Base-by-base conservation (phyloP, 1,140 invertebrate species). In the Chelonus insularis region DNA sequence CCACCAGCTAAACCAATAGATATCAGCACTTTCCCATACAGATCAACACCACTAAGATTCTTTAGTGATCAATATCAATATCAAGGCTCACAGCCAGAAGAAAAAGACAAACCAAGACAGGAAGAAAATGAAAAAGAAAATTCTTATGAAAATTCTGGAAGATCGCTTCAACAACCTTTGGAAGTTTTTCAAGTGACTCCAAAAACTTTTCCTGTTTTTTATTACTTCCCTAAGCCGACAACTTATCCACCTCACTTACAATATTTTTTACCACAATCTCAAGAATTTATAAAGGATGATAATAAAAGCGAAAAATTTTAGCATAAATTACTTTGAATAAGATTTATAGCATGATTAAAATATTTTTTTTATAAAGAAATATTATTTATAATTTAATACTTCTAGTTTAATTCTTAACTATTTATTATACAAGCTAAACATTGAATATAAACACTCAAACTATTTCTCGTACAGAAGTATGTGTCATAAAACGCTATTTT, bases 131-230 rank as follows among this genome's bases (percentile, higher is more conserved):
- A 16, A 43, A 14, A 43, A 18, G 16, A 43, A 18, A 18, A 8
- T 16, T 16, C 8, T 16, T 18, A 16, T 16, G 18, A 43, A 16
- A 18, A 18, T 43, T 21, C 8, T 14, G 14, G 16, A 16, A 29
- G 7, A 29, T 29, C 7, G 25, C 25, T 29, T 29, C 3, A 29
- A 29, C 52, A 21, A 21, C 52, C 52, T 4, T 1, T 39, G 11
- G 9, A 18, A 39, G 12, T 18, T 11, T 55, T 39, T 16, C n/a
- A 41, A 25, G 18, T 55, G 18, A 18, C 8, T 21, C 52, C 34
- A 16, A 52, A 34, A 55, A 16, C 18, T 37, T 37, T 39, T 4
- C 52, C 52, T 8, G 20, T 39, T 39, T 39, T 55, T 36, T 39
- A 55, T 39, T 39, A 16, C 11, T 55, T 43, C 16, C 16, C 14